These are phyloP conservation scores for Menidia menidia DNA, from an alignment of 2,797 vertebrate species.

Conservation along the genomic window DNA sequence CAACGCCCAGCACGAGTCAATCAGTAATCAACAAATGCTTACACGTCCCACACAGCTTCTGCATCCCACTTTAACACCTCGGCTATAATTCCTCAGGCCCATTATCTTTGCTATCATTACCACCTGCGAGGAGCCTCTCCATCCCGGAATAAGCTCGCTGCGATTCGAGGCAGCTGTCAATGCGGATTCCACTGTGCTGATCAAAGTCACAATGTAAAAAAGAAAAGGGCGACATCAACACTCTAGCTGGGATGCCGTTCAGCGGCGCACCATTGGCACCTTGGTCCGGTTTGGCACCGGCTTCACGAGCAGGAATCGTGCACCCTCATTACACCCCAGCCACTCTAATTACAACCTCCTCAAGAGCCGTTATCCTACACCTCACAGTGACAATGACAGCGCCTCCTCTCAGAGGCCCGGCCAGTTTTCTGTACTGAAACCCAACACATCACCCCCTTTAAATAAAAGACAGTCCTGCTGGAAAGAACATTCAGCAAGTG, in stretches of 20 bases:
- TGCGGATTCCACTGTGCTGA: constrained; percentile 17
- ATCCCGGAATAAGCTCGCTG: constrained; percentile 22
- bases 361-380: constrained; percentile 88
- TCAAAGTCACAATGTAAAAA: constrained; percentile 31
- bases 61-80: constrained; percentile 42
- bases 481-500: constrained; percentile 53
- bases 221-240: constrained; percentile 16
- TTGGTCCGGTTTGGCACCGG: constrained; percentile 81
- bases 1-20: constrained; percentile 30
- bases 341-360: constrained; percentile 90
- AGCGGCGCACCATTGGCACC: constrained; percentile 60
- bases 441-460: constrained; percentile 81
- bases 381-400: constrained; percentile 84
- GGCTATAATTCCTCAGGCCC: constrained; percentile 47
- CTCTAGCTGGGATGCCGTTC: constrained; percentile 50
- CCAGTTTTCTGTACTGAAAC: constrained; percentile 72
- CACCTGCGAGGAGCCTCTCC: constrained; percentile 54
- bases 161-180: constrained; percentile 4
- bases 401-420: constrained; percentile 78
- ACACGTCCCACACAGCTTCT: constrained; percentile 29
- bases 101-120: constrained; percentile 50
- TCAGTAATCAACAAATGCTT: constrained; percentile 58
- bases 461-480: constrained; percentile 79
- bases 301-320: constrained; percentile 83
- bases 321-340: constrained; percentile 89